These are phyloP conservation scores for Tridacna gigas DNA, from an alignment of 2,888 invertebrate genomes.

Conservation along the genomic window DNA sequence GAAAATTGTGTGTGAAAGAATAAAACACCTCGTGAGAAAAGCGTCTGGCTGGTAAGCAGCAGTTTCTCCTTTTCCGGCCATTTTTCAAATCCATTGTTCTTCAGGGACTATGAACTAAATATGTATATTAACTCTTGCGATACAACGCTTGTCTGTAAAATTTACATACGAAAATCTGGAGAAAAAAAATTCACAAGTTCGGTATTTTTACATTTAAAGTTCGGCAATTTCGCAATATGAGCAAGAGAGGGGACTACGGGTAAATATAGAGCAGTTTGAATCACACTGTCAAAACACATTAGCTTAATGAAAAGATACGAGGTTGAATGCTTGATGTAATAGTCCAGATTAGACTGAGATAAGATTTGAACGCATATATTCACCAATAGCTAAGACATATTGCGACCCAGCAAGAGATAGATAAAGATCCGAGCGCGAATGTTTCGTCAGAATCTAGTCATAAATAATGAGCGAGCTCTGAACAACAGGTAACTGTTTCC, in stretches of 20 bases:
- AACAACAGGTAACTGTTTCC: neutral
- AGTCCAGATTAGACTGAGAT: conserved; percentile 17
- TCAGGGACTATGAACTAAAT: too few species aligned
- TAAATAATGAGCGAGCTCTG: neutral
- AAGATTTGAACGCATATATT: conserved; percentile 22
- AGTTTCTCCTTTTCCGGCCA: too few species aligned
- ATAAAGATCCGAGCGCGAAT: conserved; percentile 6
- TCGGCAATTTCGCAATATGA: conserved; percentile 5
- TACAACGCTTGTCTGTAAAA: neutral
- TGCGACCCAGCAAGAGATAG: conserved; percentile 13
- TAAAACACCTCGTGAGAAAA: too few species aligned
- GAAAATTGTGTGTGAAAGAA: too few species aligned
- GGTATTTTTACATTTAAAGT: neutral
- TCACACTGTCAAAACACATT: conserved; percentile 51
- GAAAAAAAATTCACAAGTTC: neutral
- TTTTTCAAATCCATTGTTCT: too few species aligned
- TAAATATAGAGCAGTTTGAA: conserved; percentile 22
- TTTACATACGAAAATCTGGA: neutral
- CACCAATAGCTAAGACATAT: conserved; percentile 11
- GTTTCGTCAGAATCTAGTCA: conserved; percentile 9
- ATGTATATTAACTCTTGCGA: too few species aligned
- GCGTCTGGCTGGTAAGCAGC: too few species aligned
- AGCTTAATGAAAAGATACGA: conserved; percentile 40
- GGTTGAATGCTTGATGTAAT: conserved; percentile 22
- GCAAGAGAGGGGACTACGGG: neutral